These are phyloP conservation scores for Tylochromis polylepis DNA, from an alignment of 2,113 vertebrate genomes.

Conservation along the genomic window DNA sequence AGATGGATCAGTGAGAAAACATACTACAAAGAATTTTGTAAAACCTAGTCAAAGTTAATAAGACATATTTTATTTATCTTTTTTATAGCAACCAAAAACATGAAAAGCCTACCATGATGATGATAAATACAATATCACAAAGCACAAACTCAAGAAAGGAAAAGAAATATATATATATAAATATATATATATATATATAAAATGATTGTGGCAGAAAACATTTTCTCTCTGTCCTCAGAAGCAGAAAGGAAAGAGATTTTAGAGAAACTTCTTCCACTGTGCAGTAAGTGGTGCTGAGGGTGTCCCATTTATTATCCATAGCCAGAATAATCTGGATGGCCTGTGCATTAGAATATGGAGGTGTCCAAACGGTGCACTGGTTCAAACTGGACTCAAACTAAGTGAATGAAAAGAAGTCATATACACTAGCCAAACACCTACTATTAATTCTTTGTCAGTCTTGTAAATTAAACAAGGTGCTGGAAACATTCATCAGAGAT, in stretches of 20 bases:
- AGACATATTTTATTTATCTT: neutral
- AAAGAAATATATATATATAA: neutral
- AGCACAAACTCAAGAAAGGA: neutral
- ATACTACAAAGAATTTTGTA: neutral
- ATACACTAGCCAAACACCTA: neutral
- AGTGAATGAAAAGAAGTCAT: neutral
- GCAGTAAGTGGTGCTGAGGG: neutral
- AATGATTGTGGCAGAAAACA: neutral
- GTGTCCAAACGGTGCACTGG: neutral
- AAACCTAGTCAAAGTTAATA: neutral
- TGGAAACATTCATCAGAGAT: neutral
- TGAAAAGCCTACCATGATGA: accelerated
- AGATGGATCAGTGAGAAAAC: neutral
- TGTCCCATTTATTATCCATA: neutral
- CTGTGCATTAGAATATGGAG: neutral
- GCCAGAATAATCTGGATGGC: neutral
- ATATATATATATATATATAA: too few relatives aligned
- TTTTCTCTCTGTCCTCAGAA: neutral
- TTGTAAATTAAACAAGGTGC: neutral
- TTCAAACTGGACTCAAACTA: neutral
- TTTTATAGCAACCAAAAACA: neutral
- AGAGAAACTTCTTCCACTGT: neutral
- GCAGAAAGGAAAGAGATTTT: neutral
- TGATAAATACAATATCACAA: neutral
- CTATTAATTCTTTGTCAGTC: neutral